These are phyloP conservation scores for Chaetodon trifasciatus DNA, from an alignment of 2,797 vertebrate species.

Conservation along the genomic window DNA sequence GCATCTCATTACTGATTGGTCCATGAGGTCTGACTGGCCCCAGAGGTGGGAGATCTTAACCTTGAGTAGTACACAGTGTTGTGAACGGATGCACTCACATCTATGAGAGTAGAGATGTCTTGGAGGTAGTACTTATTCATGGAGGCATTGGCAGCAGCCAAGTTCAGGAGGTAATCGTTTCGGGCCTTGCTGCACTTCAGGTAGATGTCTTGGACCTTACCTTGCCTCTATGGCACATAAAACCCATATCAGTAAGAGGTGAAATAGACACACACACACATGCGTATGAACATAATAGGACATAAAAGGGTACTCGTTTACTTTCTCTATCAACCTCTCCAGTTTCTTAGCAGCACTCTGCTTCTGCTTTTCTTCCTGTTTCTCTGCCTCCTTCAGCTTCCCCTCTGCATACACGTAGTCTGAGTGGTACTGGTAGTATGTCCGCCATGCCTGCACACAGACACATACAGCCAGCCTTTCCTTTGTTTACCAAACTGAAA, in stretches of 20 bases:
- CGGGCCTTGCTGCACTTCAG: conserved; percentile 91
- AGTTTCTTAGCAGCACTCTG: conserved; percentile 88
- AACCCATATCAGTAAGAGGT: not conserved
- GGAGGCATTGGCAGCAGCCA: conserved; percentile 89
- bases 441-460: conserved; percentile 87
- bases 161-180: conserved; percentile 92
- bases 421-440: conserved; percentile 87
- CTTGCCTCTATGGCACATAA: conserved; percentile 85
- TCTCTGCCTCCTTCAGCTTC: conserved; percentile 91
- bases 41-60: not conserved
- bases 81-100: conserved; percentile 83
- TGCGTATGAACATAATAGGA: not conserved
- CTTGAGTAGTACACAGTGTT: too few species aligned
- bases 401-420: conserved; percentile 87
- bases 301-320: conserved; percentile 56
- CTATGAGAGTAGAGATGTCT: conserved; percentile 88
- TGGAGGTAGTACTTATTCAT: conserved; percentile 90
- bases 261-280: not conserved
- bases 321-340: conserved; percentile 91
- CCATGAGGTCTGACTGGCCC: not conserved
- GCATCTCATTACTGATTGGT: not conserved
- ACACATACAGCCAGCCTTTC: conserved; percentile 11
- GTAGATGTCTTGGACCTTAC: conserved; percentile 88
- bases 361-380: conserved; percentile 89
- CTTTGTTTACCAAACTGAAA: conserved; percentile 17